Conservation (phyloP, 2,888 invertebrate species). For the Lasioglossum malachurum region DNA sequence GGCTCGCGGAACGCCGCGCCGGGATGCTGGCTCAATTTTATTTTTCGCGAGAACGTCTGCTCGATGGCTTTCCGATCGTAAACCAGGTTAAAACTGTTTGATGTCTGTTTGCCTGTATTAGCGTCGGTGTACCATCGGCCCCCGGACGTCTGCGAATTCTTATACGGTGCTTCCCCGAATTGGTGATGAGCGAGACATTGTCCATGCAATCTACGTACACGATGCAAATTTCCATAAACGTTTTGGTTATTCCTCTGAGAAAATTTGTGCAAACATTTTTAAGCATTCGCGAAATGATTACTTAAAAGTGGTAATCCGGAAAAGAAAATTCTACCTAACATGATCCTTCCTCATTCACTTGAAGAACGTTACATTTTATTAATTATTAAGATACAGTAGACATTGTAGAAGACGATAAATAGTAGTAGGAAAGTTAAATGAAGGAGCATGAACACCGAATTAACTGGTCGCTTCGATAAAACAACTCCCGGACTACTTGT, state of each 20-base stretch:
- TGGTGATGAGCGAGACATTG: background rate
- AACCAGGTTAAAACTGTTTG: background rate
- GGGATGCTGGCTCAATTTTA: background rate
- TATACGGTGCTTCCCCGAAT: background rate
- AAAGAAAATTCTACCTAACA: no score
- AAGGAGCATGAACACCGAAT: background rate
- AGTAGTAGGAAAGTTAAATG: background rate
- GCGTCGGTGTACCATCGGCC: background rate
- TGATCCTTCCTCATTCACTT: background rate
- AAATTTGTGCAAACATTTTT: background rate
- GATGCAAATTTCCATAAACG: background rate
- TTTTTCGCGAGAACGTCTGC: background rate
- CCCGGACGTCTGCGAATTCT: background rate
- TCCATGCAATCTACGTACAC: background rate
- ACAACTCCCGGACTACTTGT: background rate
- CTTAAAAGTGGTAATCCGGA: no score
- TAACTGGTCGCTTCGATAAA: background rate
- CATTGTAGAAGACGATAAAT: background rate
- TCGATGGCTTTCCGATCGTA: slow-evolving; percentile 5
- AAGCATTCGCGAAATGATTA: no score
- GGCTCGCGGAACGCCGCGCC: background rate
- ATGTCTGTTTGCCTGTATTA: background rate
- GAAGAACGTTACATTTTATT: background rate
- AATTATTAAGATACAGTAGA: background rate
- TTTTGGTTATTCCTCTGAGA: background rate